phyloP scores from a whole-genome alignment of 1,140 invertebrate genomes.

The Pristionchus pacificus region DNA sequence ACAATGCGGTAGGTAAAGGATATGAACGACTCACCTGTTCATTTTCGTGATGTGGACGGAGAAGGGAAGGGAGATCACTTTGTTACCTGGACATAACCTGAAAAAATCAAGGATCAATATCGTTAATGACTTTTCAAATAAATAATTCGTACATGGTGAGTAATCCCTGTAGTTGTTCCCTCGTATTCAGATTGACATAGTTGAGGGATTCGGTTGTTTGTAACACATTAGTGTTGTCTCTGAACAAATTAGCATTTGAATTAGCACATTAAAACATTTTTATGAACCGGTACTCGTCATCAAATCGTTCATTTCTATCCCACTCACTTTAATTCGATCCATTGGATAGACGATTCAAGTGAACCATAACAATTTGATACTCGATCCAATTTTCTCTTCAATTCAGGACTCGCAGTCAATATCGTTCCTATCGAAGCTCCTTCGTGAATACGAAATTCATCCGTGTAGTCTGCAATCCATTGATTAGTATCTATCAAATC shows the following conservation, averaged over 20 bases:
- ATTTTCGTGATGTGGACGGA: slow-evolving; percentile 23
- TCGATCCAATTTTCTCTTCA: slow-evolving; percentile 26
- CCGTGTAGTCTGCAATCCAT: background rate
- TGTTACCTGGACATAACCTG: slow-evolving; percentile 27
- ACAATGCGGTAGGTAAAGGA: too few species aligned
- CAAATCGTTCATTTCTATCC: too few species aligned
- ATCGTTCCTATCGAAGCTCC: slow-evolving; percentile 26
- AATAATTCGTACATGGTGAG: background rate
- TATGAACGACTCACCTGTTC: background rate
- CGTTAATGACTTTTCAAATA: background rate
- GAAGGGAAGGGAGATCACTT: slow-evolving; percentile 30
- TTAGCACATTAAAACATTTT: slow-evolving; percentile 6
- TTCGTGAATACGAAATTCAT: slow-evolving; percentile 35
- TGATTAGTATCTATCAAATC: background rate
- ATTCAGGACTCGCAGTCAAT: slow-evolving; percentile 29
- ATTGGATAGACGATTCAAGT: slow-evolving; percentile 30
- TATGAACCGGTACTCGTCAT: slow-evolving; percentile 20
- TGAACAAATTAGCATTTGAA: background rate
- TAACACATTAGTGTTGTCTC: slow-evolving; percentile 15
- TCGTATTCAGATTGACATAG: slow-evolving; percentile 11
- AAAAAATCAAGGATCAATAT: background rate
- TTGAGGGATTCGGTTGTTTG: slow-evolving; percentile 15
- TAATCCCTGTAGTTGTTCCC: background rate
- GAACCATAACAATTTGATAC: slow-evolving; percentile 30
- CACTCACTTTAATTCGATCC: slow-evolving; percentile 26